Conservation (phyloP, 2,113 vertebrate genomes). For the Oryzias celebensis region DNA sequence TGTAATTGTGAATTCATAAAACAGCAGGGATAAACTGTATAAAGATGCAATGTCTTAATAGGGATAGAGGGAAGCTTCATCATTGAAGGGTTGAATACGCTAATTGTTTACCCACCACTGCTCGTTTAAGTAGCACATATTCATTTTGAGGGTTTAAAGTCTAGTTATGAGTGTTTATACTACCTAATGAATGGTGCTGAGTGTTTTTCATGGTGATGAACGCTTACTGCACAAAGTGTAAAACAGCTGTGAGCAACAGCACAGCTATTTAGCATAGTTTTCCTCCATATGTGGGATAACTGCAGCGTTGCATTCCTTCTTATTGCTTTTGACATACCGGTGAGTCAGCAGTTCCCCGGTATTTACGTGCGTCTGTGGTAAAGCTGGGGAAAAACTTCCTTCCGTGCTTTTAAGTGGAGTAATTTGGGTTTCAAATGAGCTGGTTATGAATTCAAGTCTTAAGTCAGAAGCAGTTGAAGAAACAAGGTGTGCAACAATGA, state of each 20-base stretch:
- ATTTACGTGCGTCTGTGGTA: slow-evolving; percentile 15
- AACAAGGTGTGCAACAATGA: not conserved
- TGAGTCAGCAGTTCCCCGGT: slow-evolving; percentile 30
- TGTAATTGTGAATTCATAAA: slow-evolving; percentile 84
- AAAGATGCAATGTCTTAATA: slow-evolving; percentile 76
- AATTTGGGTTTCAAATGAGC: slow-evolving; percentile 16
- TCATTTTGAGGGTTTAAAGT: slow-evolving; percentile 65
- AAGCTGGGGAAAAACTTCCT: slow-evolving; percentile 2
- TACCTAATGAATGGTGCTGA: slow-evolving; percentile 59
- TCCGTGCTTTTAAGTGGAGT: not conserved
- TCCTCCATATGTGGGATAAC: slow-evolving; percentile 29
- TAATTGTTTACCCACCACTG: slow-evolving; percentile 82
- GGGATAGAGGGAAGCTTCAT: slow-evolving; percentile 68
- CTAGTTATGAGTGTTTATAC: slow-evolving; percentile 66
- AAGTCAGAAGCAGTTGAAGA: too few species aligned
- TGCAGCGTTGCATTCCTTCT: slow-evolving; percentile 22
- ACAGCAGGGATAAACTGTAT: slow-evolving; percentile 79
- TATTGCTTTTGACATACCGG: slow-evolving; percentile 16
- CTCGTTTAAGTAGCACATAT: slow-evolving; percentile 73
- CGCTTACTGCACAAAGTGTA: slow-evolving; percentile 47
- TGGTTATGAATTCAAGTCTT: not conserved
- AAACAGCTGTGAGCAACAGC: slow-evolving; percentile 24
- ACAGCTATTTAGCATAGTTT: slow-evolving; percentile 25
- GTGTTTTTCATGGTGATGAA: slow-evolving; percentile 54
- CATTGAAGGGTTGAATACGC: slow-evolving; percentile 65